These are phyloP conservation scores for Neuroterus valhalla DNA, from an alignment of 1,140 invertebrate species.

Conservation along the genomic window DNA sequence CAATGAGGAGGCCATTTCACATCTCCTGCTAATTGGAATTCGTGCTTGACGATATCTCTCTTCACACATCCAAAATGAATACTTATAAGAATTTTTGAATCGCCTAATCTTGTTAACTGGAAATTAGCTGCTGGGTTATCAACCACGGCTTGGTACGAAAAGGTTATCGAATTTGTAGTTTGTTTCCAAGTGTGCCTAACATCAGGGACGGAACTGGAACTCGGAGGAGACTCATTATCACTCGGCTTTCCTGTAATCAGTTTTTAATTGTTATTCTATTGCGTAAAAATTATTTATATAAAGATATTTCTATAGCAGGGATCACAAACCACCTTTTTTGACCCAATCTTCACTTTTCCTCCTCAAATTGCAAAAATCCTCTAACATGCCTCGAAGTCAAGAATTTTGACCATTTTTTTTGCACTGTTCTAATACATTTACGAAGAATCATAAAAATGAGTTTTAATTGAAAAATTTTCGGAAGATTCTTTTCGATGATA, in stretches of 20 bases:
- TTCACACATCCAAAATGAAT: constrained; percentile 47
- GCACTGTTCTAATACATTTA: too few relatives aligned
- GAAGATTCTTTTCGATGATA: too few relatives aligned
- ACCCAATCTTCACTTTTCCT: too few relatives aligned
- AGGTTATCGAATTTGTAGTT: constrained; percentile 63
- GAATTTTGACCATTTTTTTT: too few relatives aligned
- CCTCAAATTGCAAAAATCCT: too few relatives aligned
- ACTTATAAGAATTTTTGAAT: constrained; percentile 57
- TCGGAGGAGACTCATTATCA: constrained; percentile 63
- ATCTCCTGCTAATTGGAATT: constrained; percentile 58
- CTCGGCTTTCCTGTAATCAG: constrained; percentile 40
- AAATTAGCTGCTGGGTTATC: constrained; percentile 55
- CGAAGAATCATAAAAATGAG: too few relatives aligned
- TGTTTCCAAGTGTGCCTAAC: constrained; percentile 68
- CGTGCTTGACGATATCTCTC: constrained; percentile 54
- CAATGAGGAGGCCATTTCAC: constrained; percentile 69
- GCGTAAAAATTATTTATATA: too few relatives aligned
- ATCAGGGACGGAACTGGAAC: constrained; percentile 37
- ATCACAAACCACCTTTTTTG: too few relatives aligned
- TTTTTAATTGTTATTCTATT: constrained; percentile 6
- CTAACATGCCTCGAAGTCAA: too few relatives aligned
- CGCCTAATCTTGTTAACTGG: constrained; percentile 54
- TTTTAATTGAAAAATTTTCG: too few relatives aligned
- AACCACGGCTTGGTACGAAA: constrained; percentile 55
- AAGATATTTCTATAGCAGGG: neutral